phyloP scores from a whole-genome alignment of 2,113 vertebrate species.

The Rhinolophus ferrumequinum region DNA sequence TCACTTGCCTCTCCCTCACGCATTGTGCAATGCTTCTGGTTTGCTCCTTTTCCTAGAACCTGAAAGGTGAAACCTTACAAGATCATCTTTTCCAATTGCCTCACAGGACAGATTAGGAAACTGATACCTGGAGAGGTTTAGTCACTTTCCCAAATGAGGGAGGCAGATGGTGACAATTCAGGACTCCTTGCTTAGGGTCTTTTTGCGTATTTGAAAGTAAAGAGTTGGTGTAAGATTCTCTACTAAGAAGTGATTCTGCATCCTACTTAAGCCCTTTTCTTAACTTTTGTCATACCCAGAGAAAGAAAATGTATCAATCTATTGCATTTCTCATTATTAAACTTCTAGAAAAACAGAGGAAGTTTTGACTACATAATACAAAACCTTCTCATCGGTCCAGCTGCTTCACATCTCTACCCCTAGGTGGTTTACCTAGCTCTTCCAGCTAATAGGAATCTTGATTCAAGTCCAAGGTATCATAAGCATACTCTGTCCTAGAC shows the following conservation, averaged over 20 bases:
- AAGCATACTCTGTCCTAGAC: neutral
- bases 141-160: neutral
- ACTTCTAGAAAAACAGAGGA: neutral
- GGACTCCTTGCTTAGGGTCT: neutral
- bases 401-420: neutral
- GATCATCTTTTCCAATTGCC: neutral
- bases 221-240: neutral
- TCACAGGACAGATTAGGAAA: neutral
- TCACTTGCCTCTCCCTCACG: neutral
- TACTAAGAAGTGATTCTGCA: neutral
- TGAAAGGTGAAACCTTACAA: neutral
- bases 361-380: neutral
- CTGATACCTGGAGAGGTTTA: neutral
- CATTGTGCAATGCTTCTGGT: fast-evolving
- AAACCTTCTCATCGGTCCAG: neutral
- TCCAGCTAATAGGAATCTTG: neutral
- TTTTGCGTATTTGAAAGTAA: neutral
- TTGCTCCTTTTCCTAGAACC: no score
- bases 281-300: neutral
- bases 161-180: neutral
- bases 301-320: neutral
- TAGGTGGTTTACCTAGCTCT: neutral
- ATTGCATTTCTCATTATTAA: neutral
- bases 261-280: neutral
- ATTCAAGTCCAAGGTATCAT: neutral